Evolutionary conservation across 1,140 invertebrate species (phyloP), one percentile per base, ranked within the genome.

Genomic region (Drosophila orosa): DNA sequence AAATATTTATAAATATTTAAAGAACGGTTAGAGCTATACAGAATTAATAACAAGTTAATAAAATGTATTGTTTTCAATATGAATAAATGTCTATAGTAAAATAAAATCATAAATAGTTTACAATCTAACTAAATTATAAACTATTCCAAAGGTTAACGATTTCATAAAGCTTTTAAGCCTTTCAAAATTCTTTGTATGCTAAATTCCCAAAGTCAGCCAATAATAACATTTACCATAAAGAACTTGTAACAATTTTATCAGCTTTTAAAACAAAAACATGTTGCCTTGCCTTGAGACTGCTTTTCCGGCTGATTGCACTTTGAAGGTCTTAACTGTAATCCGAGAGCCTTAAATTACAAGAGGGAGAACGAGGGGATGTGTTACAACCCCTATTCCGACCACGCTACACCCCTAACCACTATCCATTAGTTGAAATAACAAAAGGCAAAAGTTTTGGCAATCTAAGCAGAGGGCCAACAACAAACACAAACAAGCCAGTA

Each of bases 231-330:
- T 24, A 37, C 24, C 25, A 58, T 37, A 12, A 39, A 27, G 8
- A 59, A 39, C 8, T 22, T 61, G 17, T n/a, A 61, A 22, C 29
- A 45, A 27, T 62, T 66, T 62, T 24, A 29, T 60, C 24, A 29
- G 24, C 24, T n/a, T 12, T 66, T 33, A 29, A 47, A 22, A 52
- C 13, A 24, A 54, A 61, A 25, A 35, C 13, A 33, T 19, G 54
- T 47, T 29, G 45, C 50, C 45, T 58, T 50, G 75, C 50, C 57
- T 74, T 65, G 54, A n/a, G 33, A 80, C 52, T 89, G 68, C 63
- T 89, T 89, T 89, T 90, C 58, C 76, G 68, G 89, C 72, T 91
- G 80, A 91, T 89, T 91, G 89, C 89, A 89, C 50, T 85, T 80
- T 74, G 71, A 85, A 89, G 79, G 78, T 85, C 75, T 91, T 74